A percentile compares a stretch with the other conserved stretches of the same genome.
These are phyloP conservation scores for Athene noctua DNA, from an alignment of 2,113 vertebrate genomes.

Conservation along the genomic window DNA sequence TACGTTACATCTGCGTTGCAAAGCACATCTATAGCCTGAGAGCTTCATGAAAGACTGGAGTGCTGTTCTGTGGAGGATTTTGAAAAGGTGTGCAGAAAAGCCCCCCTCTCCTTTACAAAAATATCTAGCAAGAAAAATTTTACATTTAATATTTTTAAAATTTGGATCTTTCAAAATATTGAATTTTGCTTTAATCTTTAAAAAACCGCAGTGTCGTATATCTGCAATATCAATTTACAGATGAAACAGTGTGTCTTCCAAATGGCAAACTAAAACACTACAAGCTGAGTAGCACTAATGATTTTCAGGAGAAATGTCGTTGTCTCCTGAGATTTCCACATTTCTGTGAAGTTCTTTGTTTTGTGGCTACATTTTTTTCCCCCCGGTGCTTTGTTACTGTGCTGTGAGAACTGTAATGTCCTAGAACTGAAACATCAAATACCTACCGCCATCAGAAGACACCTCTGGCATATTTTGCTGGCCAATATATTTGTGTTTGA, in stretches of 20 bases:
- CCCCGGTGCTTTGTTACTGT: neutral
- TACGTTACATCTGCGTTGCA: fast-evolving
- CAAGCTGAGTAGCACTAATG: neutral
- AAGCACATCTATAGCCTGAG: neutral
- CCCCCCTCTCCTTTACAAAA: neutral
- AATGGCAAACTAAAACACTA: neutral
- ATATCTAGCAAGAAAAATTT: neutral
- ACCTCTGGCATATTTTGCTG: neutral
- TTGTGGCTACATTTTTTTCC: neutral
- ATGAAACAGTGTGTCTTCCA: neutral
- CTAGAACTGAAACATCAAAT: neutral
- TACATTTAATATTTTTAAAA: neutral
- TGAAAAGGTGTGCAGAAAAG: neutral
- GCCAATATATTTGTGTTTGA: neutral
- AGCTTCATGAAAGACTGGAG: neutral
- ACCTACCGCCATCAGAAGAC: neutral
- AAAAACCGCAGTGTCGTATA: fast-evolving
- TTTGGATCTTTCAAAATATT: neutral
- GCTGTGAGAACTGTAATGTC: neutral
- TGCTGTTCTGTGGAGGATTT: neutral
- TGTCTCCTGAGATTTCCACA: neutral
- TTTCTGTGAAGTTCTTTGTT: neutral
- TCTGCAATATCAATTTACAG: neutral
- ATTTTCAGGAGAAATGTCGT: neutral
- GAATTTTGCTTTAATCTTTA: neutral